phyloP scores from a whole-genome alignment of 2,797 vertebrate species.

The Anableps anableps region DNA sequence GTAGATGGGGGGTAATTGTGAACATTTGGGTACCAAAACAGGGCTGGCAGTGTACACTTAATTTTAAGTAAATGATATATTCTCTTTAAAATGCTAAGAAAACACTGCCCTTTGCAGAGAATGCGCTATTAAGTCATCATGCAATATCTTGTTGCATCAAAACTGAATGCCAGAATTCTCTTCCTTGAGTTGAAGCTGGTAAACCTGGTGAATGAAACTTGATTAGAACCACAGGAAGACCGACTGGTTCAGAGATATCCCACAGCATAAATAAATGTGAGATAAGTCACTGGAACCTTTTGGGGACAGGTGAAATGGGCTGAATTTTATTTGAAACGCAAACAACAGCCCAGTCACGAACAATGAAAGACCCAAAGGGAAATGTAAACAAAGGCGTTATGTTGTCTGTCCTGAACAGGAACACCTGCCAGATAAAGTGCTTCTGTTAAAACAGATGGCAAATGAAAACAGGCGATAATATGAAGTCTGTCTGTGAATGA shows the following conservation, averaged over 20 bases:
- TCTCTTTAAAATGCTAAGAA: not conserved
- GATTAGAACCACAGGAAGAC: not conserved
- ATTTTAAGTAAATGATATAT: not conserved
- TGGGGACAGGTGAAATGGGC: not conserved
- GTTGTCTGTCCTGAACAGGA: not conserved
- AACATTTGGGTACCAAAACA: not conserved
- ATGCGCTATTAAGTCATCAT: not conserved
- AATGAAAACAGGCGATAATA: not conserved
- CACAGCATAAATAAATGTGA: not conserved
- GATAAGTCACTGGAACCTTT: not conserved
- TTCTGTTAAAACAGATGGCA: not conserved
- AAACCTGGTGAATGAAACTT: not conserved
- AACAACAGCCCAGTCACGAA: not conserved
- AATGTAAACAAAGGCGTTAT: not conserved
- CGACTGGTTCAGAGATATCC: not conserved
- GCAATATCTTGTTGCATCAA: not conserved
- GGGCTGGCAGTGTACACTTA: not conserved
- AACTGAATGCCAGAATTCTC: not conserved
- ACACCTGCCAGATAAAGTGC: not conserved
- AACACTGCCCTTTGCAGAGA: not conserved
- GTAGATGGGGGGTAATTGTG: not conserved
- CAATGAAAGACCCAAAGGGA: not conserved
- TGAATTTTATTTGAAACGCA: constrained; percentile 8
- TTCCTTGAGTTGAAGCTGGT: not conserved
- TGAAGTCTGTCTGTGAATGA: not conserved